Conservation (phyloP, 1,140 invertebrate genomes). For the Drosophila sproati region DNA sequence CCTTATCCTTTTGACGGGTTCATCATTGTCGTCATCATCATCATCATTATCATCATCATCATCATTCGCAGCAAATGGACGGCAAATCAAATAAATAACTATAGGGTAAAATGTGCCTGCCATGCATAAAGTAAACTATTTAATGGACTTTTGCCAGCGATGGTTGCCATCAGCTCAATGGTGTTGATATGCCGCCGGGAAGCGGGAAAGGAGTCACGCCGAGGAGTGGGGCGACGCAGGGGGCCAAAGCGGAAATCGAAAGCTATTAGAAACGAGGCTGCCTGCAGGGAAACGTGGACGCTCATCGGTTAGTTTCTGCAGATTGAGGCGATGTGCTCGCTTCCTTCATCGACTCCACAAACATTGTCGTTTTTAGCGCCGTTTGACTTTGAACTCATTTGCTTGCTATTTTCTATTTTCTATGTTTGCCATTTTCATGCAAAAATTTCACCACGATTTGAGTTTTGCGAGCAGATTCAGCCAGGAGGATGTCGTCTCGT, state of each 20-base stretch:
- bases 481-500: constrained; percentile 23
- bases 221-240: background rate
- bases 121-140: constrained; percentile 82
- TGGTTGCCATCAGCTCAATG: constrained; percentile 57
- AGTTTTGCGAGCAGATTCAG: constrained; percentile 32
- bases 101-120: constrained; percentile 72
- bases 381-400: constrained; percentile 64
- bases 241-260: constrained; percentile 71
- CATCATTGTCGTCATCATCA: constrained; percentile 61
- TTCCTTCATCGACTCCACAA: constrained; percentile 26
- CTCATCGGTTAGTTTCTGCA: constrained; percentile 19
- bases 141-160: constrained; percentile 69
- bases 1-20: constrained; percentile 70
- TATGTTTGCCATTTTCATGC: constrained; percentile 34
- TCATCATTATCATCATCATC: constrained; percentile 30
- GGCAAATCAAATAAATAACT: constrained; percentile 75
- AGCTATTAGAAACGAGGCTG: constrained; percentile 65
- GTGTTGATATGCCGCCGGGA: background rate
- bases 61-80: constrained; percentile 54
- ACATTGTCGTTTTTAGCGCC: background rate
- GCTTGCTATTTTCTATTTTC: constrained; percentile 33
- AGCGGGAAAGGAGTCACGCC: background rate
- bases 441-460: constrained; percentile 63
- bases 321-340: constrained; percentile 23
- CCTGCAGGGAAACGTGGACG: constrained; percentile 37